Evolutionary conservation across 2,888 invertebrate genomes (phyloP), one percentile per base, ranked within the genome.

Genomic region (Tiliacea aurago): DNA sequence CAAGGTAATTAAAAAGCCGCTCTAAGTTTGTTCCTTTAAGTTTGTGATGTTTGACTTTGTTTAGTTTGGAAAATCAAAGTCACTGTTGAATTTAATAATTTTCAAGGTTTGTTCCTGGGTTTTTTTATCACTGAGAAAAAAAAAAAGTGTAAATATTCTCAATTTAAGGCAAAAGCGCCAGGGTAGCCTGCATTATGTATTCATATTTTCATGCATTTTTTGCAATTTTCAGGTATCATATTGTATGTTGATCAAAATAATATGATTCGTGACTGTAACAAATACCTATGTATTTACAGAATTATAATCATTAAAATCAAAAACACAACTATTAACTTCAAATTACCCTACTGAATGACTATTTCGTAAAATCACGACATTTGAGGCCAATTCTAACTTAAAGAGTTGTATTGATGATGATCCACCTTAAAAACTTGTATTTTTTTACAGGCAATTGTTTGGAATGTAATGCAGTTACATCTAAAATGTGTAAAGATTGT

Each of bases 401-500:
- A n/a, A n/a, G 6, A 1, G n/a, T 55, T 28, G 9, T 28, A n/a
- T 37, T 59, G 37, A n/a, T 37, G 3, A 58, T 58, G 7, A 13
- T 33, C 6, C n/a, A 3, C 15, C 15, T 64, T n/a, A n/a, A n/a
- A 28, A 43, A 18, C 10, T 28, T 49, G 0, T 68, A 1, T 53
- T 49, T 47, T 6, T 37, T 77, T 88, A 3, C 88, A 96, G 96
- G 91, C 20, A 78, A 90, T 74, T 96, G 96, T 70, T 71, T 93
- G 65, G 95, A 96, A 81, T 96, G 96, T 70, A 88, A 89, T 69
- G 87, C 85, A 7, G 73, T 76, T 33, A 93, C 95, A 51, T 80
- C 88, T 28, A 95, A 93, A 87, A 94, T 93, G 91, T 96, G 96
- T 85, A 89, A 93, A 78, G 94, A 96, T 67, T 96, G 96, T 88